Evolutionary conservation across 2,797 vertebrate genomes (phyloP).

Genomic region (Huso huso): DNA sequence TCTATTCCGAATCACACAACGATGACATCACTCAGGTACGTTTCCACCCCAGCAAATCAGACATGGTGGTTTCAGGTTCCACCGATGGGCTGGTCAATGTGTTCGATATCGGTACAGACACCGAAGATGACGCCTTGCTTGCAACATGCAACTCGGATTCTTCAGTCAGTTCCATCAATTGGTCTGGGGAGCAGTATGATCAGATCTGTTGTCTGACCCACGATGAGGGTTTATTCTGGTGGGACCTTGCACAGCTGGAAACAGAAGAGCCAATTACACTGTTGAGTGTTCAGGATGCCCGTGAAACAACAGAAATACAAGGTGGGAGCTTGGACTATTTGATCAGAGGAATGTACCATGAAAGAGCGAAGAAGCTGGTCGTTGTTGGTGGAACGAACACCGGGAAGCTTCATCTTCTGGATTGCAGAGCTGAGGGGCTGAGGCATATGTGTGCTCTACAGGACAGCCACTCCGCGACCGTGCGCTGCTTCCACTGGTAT

Average conservation of each 20-base stretch:
- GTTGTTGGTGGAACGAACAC: conserved; percentile 67
- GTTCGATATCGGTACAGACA: conserved; percentile 73
- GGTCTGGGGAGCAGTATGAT: conserved; percentile 41
- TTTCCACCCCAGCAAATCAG: conserved; percentile 75
- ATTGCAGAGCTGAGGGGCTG: conserved; percentile 51
- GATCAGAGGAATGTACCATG: conserved; percentile 74
- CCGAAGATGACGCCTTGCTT: conserved; percentile 77
- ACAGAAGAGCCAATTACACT: conserved; percentile 67
- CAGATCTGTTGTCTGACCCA: conserved; percentile 64
- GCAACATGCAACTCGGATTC: conserved; percentile 81
- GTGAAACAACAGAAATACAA: conserved; percentile 35
- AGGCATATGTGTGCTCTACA: conserved; percentile 53
- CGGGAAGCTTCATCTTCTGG: conserved; percentile 69
- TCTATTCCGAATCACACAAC: conserved; percentile 86
- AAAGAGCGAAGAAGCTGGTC: conserved; percentile 59
- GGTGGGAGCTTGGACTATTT: conserved; percentile 65
- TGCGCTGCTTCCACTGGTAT: conserved; percentile 84
- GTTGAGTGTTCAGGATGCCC: conserved; percentile 58
- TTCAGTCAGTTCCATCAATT: conserved; percentile 56
- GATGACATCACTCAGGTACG: conserved; percentile 83
- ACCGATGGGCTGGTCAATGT: conserved; percentile 87
- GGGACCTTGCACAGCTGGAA: conserved; percentile 74
- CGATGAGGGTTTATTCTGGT: conserved; percentile 83
- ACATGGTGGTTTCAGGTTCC: conserved; percentile 70
- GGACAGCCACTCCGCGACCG: conserved; percentile 64